phyloP scores from a whole-genome alignment of 2,797 vertebrate species.

The Pangasius krempfi region DNA sequence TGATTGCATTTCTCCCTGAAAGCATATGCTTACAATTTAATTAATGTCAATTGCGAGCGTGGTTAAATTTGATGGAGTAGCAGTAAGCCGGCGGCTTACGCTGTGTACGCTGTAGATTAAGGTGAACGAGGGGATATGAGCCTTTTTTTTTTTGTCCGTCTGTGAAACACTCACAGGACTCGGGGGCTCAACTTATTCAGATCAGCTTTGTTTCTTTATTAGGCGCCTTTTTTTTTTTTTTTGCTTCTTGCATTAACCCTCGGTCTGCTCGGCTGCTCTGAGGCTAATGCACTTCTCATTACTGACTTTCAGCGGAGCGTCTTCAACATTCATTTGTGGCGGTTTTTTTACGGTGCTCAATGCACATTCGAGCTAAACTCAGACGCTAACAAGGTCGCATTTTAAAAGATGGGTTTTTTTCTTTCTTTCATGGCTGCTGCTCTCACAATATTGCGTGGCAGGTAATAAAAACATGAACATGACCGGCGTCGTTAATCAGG shows the following conservation, averaged over 20 bases:
- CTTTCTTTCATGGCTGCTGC: slow-evolving; percentile 12
- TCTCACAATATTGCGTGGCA: background rate
- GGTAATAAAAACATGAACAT: slow-evolving; percentile 31
- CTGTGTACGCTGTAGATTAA: background rate
- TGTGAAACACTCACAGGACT: slow-evolving; percentile 3
- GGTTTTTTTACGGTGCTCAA: slow-evolving; percentile 38
- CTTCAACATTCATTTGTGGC: slow-evolving; percentile 62
- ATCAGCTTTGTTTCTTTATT: slow-evolving; percentile 42
- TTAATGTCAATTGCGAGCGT: slow-evolving; percentile 26
- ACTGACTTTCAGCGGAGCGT: slow-evolving; percentile 58
- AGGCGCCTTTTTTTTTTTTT: background rate
- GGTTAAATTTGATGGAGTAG: slow-evolving; percentile 28
- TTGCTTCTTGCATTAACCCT: slow-evolving; percentile 23
- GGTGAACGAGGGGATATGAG: background rate
- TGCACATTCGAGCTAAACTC: slow-evolving; percentile 40
- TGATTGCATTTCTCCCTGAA: slow-evolving; percentile 26
- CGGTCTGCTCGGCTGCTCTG: slow-evolving; percentile 24
- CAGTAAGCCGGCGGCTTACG: background rate
- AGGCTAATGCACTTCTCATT: slow-evolving; percentile 45
- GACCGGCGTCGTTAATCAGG: background rate
- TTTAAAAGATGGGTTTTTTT: slow-evolving; percentile 56
- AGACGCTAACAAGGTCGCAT: slow-evolving; percentile 62
- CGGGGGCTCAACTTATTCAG: slow-evolving; percentile 17
- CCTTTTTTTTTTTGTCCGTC: slow-evolving; percentile 2
- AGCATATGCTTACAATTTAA: slow-evolving; percentile 31